These are phyloP conservation scores for Barnardius zonarius DNA, from an alignment of 2,113 vertebrate genomes.

Conservation along the genomic window DNA sequence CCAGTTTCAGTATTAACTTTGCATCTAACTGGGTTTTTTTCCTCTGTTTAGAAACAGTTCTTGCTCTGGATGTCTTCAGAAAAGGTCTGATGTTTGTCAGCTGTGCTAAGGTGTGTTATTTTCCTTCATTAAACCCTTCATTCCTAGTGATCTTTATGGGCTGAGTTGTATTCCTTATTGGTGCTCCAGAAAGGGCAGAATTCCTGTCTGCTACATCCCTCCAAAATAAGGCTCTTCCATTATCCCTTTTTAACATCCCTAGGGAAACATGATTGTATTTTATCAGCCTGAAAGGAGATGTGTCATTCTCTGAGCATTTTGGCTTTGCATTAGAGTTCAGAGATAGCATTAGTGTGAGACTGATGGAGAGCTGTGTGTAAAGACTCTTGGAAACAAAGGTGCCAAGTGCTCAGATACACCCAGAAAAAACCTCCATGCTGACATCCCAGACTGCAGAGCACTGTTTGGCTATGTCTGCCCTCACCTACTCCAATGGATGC, in stretches of 20 bases:
- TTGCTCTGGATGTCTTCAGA: constrained; percentile 91
- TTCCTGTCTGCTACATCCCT: neutral
- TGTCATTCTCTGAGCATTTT: neutral
- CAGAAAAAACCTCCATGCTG: neutral
- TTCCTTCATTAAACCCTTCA: neutral
- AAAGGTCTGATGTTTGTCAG: constrained; percentile 87
- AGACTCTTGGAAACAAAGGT: neutral
- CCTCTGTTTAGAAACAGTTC: constrained; percentile 81
- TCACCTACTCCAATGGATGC: neutral
- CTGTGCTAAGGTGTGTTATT: constrained; percentile 85
- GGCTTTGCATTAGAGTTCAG: neutral
- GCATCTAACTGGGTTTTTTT: neutral
- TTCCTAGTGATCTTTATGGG: neutral
- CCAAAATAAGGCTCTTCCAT: neutral
- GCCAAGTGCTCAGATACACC: neutral
- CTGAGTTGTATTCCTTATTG: neutral
- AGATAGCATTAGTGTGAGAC: neutral
- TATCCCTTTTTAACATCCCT: neutral
- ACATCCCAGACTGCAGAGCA: neutral
- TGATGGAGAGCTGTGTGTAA: neutral
- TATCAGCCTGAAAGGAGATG: neutral
- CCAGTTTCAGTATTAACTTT: neutral
- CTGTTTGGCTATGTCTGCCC: neutral
- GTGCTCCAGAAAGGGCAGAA: neutral
- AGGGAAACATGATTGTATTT: neutral